phyloP scores from a whole-genome alignment of 1,140 invertebrate genomes.

The Psilanteris sp. region DNA sequence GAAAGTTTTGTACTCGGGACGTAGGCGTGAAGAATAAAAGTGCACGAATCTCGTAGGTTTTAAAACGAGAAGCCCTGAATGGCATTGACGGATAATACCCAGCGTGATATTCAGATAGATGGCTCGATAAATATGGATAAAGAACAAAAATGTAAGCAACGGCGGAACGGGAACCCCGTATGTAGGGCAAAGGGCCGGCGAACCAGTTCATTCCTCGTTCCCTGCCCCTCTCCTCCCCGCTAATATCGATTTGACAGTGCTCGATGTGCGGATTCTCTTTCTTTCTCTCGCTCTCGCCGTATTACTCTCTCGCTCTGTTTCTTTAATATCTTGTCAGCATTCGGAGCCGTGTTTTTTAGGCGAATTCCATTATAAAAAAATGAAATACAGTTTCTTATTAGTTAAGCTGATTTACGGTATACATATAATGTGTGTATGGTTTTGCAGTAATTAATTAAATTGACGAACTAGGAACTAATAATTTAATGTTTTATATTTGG shows the following conservation, averaged over 20 bases:
- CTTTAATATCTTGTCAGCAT: no score
- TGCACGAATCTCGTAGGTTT: conserved; percentile 25
- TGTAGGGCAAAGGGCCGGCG: conserved; percentile 47
- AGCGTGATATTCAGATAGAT: conserved; percentile 29
- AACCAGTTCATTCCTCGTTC: conserved; percentile 37
- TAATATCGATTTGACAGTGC: conserved; percentile 41
- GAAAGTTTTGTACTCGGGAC: conserved; percentile 30
- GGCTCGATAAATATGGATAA: conserved; percentile 35
- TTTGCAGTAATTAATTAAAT: no score
- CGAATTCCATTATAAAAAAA: no score
- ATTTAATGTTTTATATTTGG: no score
- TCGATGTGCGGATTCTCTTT: conserved; percentile 23
- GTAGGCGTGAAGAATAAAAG: conserved; percentile 31
- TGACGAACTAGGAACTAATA: no score
- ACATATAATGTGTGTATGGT: no score
- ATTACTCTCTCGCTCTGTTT: no score
- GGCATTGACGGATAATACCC: conserved; percentile 16
- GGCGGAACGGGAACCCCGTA: conserved; percentile 21
- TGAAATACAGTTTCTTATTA: no score
- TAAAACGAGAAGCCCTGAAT: conserved; percentile 16
- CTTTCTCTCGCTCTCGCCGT: no score
- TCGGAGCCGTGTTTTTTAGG: no score
- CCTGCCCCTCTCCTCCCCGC: not conserved
- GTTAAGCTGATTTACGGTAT: no score
- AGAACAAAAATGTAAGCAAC: conserved; percentile 46